These are phyloP conservation scores for Arbacia lixula DNA, from an alignment of 53 echinoderm and acorn worm genomes.

Conservation along the genomic window DNA sequence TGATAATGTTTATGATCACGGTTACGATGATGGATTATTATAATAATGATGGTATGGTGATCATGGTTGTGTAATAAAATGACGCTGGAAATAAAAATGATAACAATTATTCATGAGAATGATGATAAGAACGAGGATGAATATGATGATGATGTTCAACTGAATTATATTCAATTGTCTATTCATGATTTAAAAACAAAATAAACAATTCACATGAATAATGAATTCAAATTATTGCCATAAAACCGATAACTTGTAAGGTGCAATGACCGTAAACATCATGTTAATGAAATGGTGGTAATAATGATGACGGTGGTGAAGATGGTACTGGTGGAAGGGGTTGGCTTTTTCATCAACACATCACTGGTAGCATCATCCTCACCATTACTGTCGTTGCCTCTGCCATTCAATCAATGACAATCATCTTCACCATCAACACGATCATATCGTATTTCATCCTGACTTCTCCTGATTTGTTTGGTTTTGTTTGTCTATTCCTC, in stretches of 20 bases:
- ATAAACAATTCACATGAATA: too few species aligned
- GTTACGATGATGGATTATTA: not conserved
- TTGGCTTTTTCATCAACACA: too few species aligned
- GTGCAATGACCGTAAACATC: too few species aligned
- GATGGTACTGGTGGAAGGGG: not conserved
- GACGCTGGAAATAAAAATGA: not conserved
- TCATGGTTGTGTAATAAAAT: not conserved
- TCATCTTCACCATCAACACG: too few species aligned
- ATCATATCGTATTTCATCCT: too few species aligned
- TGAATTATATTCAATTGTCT: not conserved
- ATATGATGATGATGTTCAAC: not conserved
- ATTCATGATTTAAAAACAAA: not conserved
- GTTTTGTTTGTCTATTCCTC: too few species aligned
- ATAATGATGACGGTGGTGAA: not conserved
- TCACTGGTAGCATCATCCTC: too few species aligned
- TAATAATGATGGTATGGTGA: not conserved
- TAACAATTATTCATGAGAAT: not conserved
- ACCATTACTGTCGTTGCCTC: too few species aligned
- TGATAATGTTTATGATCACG: not conserved
- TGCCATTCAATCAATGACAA: too few species aligned
- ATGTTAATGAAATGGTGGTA: not conserved
- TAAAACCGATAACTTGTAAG: too few species aligned
- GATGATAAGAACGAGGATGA: not conserved
- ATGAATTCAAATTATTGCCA: too few species aligned
- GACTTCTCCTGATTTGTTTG: too few species aligned